These are phyloP conservation scores for Drosophila demipolita DNA, from an alignment of 2,888 invertebrate genomes.

Conservation along the genomic window DNA sequence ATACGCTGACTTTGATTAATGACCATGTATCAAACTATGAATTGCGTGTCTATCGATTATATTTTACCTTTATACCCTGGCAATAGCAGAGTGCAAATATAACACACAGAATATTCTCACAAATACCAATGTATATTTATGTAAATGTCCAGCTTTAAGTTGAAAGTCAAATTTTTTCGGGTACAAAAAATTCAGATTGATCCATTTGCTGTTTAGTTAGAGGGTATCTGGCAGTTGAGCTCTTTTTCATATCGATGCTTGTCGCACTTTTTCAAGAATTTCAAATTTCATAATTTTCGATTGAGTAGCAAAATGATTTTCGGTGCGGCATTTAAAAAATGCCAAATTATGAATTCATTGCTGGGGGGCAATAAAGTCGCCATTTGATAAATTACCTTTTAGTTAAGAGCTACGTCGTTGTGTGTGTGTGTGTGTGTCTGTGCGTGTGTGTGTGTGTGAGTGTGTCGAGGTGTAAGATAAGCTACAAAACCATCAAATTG, in stretches of 20 bases:
- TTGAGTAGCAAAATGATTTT: slow-evolving; percentile 3
- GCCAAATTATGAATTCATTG: slow-evolving; percentile 11
- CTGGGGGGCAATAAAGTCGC: slow-evolving; percentile 1
- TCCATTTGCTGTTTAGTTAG: not conserved
- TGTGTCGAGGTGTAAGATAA: slow-evolving; percentile 6
- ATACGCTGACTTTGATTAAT: slow-evolving; percentile 45
- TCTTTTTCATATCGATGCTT: not conserved
- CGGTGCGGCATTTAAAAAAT: slow-evolving; percentile 7
- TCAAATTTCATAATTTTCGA: slow-evolving; percentile 16
- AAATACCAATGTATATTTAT: not conserved
- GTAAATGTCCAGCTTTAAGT: not conserved
- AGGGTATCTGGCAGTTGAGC: not conserved
- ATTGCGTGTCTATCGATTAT: slow-evolving; percentile 32
- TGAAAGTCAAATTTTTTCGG: not conserved
- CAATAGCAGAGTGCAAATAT: not conserved
- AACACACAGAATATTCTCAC: not conserved
- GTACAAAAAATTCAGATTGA: not conserved
- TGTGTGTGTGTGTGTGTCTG: not conserved
- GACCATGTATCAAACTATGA: slow-evolving; percentile 28
- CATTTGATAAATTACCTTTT: slow-evolving; percentile 13
- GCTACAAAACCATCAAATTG: slow-evolving; percentile 5
- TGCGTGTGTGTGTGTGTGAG: not conserved
- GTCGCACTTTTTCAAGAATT: slow-evolving; percentile 3
- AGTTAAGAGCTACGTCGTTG: not conserved
- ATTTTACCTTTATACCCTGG: slow-evolving; percentile 7